Base-by-base conservation (phyloP, 2,113 vertebrate species). In the Mesitornis unicolor region DNA sequence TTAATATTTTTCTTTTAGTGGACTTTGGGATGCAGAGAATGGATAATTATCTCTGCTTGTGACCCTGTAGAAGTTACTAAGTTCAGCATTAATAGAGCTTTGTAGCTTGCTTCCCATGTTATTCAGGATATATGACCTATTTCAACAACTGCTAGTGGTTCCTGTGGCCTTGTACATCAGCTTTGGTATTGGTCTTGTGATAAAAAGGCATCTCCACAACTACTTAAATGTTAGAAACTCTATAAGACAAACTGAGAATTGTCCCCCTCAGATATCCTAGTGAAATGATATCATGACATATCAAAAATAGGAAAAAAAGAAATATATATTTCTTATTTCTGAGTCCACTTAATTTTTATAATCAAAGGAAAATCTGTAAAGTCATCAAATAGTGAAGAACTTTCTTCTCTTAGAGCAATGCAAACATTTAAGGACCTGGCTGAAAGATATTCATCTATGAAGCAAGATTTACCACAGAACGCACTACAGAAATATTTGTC, bases 1-100 rank as follows among this genome's bases (percentile, higher is more conserved):
- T 16, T 82, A 61, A 38, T n/a, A 25, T 2, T 56, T 8, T n/a
- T 53, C 7, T 43, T 88, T 80, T 19, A 60, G n/a, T 28, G 19
- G 24, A 75, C 2, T 3, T 28, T 83, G 73, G 24, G 33, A 17
- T 81, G 28, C 51, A 82, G 42, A 29, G 25, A 9, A 6, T 13
- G 5, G 9, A 10, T 16, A 68, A 5, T 4, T 71, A 31, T 8
- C 26, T 50, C 36, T 31, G 8, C 13, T 2, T n/a, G 33, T 31
- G 12, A 51, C 8, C 0, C 0, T 5, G 6, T 36, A 11, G 9
- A 24, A 38, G 25, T 57, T 53, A 38, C 4, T 19, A 47, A 59
- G 5, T 56, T 60, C 61, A 54, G 7, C 31, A 26, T 53, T 78
- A 56, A 51, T 35, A 76, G 10, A 22, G 53, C 4, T 8, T 51